Percentiles rank a stretch among this genome's conserved stretches.
Evolutionary conservation across 2,888 invertebrate genomes (phyloP).

Genomic region (Urechis unicinctus): DNA sequence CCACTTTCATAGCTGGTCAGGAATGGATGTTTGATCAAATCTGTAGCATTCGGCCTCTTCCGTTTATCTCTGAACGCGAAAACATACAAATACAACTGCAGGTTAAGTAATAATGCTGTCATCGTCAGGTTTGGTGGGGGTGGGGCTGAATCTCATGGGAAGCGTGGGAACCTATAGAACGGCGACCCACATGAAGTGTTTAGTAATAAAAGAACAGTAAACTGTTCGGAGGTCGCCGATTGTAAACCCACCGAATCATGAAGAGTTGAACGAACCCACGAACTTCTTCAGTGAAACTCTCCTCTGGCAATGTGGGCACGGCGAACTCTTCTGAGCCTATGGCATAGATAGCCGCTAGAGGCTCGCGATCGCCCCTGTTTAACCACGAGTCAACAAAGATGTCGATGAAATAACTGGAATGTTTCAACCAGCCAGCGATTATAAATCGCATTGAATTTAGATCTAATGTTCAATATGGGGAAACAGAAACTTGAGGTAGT

Average conservation of each 20-base stretch:
- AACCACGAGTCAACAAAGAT: no score
- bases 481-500: no score
- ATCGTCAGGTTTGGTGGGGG: neutral
- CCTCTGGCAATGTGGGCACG: slow-evolving; percentile 15
- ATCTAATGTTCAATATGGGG: no score
- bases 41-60: slow-evolving; percentile 6
- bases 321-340: slow-evolving; percentile 22
- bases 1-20: neutral
- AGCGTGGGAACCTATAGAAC: neutral
- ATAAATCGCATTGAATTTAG: no score
- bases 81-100: neutral
- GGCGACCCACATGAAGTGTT: no score
- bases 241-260: slow-evolving; percentile 10
- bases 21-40: neutral
- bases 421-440: no score
- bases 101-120: no score
- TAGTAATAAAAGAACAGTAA: no score
- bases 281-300: slow-evolving; percentile 11
- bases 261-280: slow-evolving; percentile 17
- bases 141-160: neutral
- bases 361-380: slow-evolving; percentile 15
- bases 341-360: slow-evolving; percentile 23
- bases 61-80: slow-evolving; percentile 5
- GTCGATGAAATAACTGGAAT: no score
- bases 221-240: no score